Evolutionary conservation across 2,797 vertebrate genomes (phyloP).

Genomic region (Notolepis coatsorum): DNA sequence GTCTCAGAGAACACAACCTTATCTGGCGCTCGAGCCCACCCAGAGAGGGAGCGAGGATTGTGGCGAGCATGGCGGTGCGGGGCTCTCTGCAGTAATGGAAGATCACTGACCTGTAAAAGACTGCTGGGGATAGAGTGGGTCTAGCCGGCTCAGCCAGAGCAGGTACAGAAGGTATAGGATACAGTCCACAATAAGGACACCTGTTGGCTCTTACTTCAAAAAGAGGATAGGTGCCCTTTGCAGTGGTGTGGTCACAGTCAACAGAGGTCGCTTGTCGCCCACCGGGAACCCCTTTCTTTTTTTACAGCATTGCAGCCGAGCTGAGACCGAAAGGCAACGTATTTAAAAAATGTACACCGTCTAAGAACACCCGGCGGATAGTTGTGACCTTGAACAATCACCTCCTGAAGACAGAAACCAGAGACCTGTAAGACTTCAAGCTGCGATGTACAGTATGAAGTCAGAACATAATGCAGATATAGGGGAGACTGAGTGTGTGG

Average conservation of each 20-base stretch:
- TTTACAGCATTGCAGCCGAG: too few species aligned
- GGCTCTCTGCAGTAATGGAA: conserved; percentile 43
- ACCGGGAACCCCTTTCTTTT: background rate
- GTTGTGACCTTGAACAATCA: too few species aligned
- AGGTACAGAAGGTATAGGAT: conserved; percentile 30
- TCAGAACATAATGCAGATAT: too few species aligned
- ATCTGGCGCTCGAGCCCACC: conserved; percentile 18
- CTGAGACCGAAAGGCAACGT: too few species aligned
- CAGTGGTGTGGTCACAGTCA: conserved; percentile 25
- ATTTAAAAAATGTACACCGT: too few species aligned
- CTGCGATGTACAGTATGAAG: too few species aligned
- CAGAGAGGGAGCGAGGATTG: conserved; percentile 34
- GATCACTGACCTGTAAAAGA: conserved; percentile 61
- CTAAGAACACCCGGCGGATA: too few species aligned
- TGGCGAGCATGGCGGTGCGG: conserved; percentile 36
- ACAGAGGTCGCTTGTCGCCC: conserved; percentile 26
- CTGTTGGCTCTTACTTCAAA: conserved; percentile 31
- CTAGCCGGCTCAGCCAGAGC: conserved; percentile 27
- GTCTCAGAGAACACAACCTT: conserved; percentile 9
- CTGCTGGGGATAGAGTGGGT: conserved; percentile 25
- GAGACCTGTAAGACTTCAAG: too few species aligned
- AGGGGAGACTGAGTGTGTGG: too few species aligned
- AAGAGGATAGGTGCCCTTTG: conserved; percentile 23
- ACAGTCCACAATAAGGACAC: conserved; percentile 33
- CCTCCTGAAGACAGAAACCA: too few species aligned